Base-by-base conservation (phyloP, 2,797 vertebrate species). In the Poeciliopsis presidionis region DNA sequence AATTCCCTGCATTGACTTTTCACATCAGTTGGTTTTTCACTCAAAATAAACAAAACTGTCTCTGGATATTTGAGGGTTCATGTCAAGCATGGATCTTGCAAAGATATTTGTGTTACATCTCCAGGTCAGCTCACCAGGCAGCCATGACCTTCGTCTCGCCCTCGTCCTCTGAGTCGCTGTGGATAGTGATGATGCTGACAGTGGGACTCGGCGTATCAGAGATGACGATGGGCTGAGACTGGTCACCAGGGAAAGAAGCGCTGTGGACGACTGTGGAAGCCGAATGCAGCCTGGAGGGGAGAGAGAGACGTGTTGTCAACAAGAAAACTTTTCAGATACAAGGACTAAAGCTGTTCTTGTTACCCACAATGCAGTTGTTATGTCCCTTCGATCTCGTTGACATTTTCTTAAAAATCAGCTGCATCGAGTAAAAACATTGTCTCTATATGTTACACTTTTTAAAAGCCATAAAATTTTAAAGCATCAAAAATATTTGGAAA, bases 121-220 rank as follows among this genome's bases (percentile, higher is more conserved):
- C 18, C 65, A 30, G 55, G 25, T 33, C 74, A 25, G 16, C 86
- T 88, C 94, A 99, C 98, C 97, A 97, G 81, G 85, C 92, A 79
- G 97, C 96, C 13, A 97, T 96, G 86, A 96, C 96, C 91, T 99
- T 99, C 90, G 94, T 96, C 91, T 99, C 98, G 28, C 98, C 97
- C 77, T 99, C 98, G n/a, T 99, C 98, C 47, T 99, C 98, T 0
- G 97, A 98, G 95, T 99, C 98, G 1, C 98, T 99, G 92, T 97
- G 97, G 90, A 99, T 99, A 90, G 98, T 99, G 94, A 99, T 99
- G 94, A 99, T 98, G 84, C 98, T 99, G 94, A 98, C 96, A 0
- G 98, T 97, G 0, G 98, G 98, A 88, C 98, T 99, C 0, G 98
- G 98, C 0, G 98, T 99, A 92, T 99, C 98, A 0, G 97, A 98